Percentiles rank a stretch among this genome's conserved stretches.
Conservation (phyloP, 2,113 vertebrate genomes). For the Ornithorhynchus anatinus region DNA sequence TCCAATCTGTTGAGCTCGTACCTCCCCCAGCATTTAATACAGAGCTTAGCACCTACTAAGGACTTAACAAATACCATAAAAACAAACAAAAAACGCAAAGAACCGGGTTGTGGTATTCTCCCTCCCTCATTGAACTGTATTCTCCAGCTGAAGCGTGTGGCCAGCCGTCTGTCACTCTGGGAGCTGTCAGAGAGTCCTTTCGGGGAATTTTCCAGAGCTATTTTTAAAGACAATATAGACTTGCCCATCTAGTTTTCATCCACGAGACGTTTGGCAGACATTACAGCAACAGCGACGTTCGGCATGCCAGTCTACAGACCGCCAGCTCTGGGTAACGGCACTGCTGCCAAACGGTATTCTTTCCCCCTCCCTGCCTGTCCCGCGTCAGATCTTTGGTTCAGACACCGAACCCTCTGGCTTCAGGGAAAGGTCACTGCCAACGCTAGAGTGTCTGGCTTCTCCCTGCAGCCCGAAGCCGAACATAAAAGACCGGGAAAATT, state of each 20-base stretch:
- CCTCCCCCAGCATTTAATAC: no score
- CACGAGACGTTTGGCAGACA: conserved; percentile 22
- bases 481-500: no score
- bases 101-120: no score
- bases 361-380: neutral
- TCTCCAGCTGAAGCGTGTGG: conserved; percentile 4
- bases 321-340: neutral
- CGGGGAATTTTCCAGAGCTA: conserved; percentile 31
- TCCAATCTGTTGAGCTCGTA: no score
- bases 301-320: conserved; percentile 5
- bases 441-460: neutral
- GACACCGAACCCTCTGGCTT: conserved; percentile 27
- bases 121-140: no score
- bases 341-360: conserved; percentile 9
- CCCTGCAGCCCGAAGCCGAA: no score
- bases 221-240: conserved; percentile 41
- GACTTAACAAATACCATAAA: no score
- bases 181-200: conserved; percentile 14
- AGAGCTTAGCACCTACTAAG: no score
- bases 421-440: conserved; percentile 18
- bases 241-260: conserved; percentile 38
- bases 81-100: no score
- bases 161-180: conserved; percentile 7
- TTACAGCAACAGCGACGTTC: conserved; percentile 5
- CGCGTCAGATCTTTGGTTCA: conserved; percentile 37